These are phyloP conservation scores for Perccottus glenii DNA, from an alignment of 2,113 vertebrate species.

Conservation along the genomic window DNA sequence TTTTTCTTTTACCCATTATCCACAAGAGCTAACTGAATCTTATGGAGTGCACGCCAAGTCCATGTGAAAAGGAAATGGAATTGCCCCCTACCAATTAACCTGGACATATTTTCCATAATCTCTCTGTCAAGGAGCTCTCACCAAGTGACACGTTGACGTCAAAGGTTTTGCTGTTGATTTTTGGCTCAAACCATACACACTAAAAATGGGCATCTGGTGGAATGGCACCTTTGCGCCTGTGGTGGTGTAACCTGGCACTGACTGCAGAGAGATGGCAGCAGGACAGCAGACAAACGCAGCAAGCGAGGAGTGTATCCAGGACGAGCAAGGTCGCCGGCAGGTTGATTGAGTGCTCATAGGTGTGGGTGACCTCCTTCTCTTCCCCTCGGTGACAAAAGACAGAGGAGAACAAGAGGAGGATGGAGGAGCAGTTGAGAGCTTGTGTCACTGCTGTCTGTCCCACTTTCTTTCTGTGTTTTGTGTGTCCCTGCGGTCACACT, in stretches of 20 bases:
- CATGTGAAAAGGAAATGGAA: not conserved
- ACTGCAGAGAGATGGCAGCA: slow-evolving; percentile 47
- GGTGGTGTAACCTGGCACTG: slow-evolving; percentile 58
- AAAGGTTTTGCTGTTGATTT: slow-evolving; percentile 24
- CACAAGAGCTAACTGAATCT: slow-evolving; percentile 1
- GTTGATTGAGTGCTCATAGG: slow-evolving; percentile 76
- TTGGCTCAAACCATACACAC: slow-evolving; percentile 21
- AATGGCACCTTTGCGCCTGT: slow-evolving; percentile 41
- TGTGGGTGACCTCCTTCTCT: slow-evolving; percentile 77
- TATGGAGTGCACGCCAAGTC: not conserved
- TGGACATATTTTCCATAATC: slow-evolving; percentile 16
- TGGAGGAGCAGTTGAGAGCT: slow-evolving; percentile 39
- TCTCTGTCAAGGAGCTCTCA: slow-evolving; percentile 25
- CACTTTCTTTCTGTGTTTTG: slow-evolving; percentile 46
- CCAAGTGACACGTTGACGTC: slow-evolving; percentile 3
- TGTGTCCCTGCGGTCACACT: slow-evolving; percentile 11
- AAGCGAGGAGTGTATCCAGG: slow-evolving; percentile 67
- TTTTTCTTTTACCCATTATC: not conserved
- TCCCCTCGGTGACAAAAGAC: slow-evolving; percentile 53
- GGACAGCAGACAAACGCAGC: slow-evolving; percentile 51
- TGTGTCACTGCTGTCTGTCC: slow-evolving; percentile 56
- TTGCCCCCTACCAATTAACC: slow-evolving; percentile 20
- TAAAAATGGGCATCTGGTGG: slow-evolving; percentile 48
- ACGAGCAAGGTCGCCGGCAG: slow-evolving; percentile 74
- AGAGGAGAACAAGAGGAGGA: slow-evolving; percentile 34